Evolutionary conservation across 1,140 invertebrate genomes (phyloP).

Genomic region (Drosophila parvula): DNA sequence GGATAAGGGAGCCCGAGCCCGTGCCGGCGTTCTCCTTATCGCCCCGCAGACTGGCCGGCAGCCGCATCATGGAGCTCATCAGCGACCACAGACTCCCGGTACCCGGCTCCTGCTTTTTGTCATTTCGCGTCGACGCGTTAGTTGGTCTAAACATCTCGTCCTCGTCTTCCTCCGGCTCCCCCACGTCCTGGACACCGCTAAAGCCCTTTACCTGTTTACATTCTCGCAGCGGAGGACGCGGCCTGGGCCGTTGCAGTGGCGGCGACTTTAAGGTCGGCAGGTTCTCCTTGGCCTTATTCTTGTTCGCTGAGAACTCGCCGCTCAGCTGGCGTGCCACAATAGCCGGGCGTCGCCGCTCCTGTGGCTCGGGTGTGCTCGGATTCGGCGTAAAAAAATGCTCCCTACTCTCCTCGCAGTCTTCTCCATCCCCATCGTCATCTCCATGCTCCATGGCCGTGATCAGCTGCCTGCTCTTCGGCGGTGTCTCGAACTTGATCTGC

Average conservation of each 20-base stretch:
- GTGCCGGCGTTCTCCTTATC: conserved; percentile 46
- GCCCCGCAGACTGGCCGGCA: conserved; percentile 47
- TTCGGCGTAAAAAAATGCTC: conserved; percentile 76
- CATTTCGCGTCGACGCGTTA: conserved; percentile 61
- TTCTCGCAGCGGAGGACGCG: conserved; percentile 58
- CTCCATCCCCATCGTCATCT: background rate
- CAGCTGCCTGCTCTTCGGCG: conserved; percentile 22
- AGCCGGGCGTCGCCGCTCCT: conserved; percentile 21
- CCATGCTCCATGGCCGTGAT: background rate
- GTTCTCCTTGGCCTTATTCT: background rate
- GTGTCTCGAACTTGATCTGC: conserved; percentile 77
- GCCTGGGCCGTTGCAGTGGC: conserved; percentile 31
- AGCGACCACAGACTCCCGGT: conserved; percentile 70
- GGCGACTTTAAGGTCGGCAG: background rate
- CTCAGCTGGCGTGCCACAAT: conserved; percentile 57
- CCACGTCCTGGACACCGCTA: conserved; percentile 53
- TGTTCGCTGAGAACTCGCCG: conserved; percentile 54
- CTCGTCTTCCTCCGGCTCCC: conserved; percentile 41
- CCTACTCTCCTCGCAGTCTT: conserved; percentile 18
- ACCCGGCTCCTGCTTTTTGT: conserved; percentile 43
- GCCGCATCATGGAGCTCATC: conserved; percentile 71
- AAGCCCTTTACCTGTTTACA: conserved; percentile 45
- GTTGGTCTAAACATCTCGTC: conserved; percentile 67
- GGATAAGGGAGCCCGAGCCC: conserved; percentile 64
- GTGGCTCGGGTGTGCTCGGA: conserved; percentile 26